A percentile compares a stretch with the other conserved stretches of the same genome.
These are phyloP conservation scores for Drosophila borborema DNA, from an alignment of 2,888 invertebrate species.

Conservation along the genomic window DNA sequence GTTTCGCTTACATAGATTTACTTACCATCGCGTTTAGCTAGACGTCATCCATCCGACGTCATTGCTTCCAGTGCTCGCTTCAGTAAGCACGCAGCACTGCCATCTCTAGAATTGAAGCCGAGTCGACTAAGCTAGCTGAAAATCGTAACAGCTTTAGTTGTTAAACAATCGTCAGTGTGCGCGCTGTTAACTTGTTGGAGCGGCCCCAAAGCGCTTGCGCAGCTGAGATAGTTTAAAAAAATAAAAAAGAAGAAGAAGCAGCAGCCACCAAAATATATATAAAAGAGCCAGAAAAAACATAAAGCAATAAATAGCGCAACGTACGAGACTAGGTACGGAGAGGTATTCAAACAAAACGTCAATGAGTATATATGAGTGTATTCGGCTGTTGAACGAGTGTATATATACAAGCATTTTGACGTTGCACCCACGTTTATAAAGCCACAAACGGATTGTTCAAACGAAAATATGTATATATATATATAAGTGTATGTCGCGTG, in stretches of 20 bases:
- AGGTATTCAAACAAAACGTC: slow-evolving; percentile 45
- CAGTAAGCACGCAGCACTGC: slow-evolving; percentile 11
- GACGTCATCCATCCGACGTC: neutral
- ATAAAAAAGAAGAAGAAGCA: slow-evolving; percentile 10
- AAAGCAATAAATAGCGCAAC: slow-evolving; percentile 38
- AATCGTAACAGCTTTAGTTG: slow-evolving; percentile 64
- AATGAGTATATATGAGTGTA: slow-evolving; percentile 24
- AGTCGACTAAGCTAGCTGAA: slow-evolving; percentile 24
- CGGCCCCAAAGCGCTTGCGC: slow-evolving; percentile 27
- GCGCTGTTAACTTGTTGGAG: slow-evolving; percentile 52
- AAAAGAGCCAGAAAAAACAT: slow-evolving; percentile 27
- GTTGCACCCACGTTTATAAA: slow-evolving; percentile 56
- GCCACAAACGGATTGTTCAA: slow-evolving; percentile 45
- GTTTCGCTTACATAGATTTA: neutral
- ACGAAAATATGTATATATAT: slow-evolving; percentile 12
- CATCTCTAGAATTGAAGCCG: slow-evolving; percentile 37
- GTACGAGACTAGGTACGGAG: slow-evolving; percentile 27
- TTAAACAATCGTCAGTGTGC: slow-evolving; percentile 70
- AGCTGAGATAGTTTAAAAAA: slow-evolving; percentile 22
- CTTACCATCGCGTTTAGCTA: neutral
- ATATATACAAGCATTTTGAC: slow-evolving; percentile 36
- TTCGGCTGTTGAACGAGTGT: slow-evolving; percentile 12
- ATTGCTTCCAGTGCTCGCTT: neutral
- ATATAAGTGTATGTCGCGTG: slow-evolving; percentile 14
- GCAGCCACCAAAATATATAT: slow-evolving; percentile 5